phyloP scores from a whole-genome alignment of 1,140 invertebrate genomes.

The Liolophura sinensis region DNA sequence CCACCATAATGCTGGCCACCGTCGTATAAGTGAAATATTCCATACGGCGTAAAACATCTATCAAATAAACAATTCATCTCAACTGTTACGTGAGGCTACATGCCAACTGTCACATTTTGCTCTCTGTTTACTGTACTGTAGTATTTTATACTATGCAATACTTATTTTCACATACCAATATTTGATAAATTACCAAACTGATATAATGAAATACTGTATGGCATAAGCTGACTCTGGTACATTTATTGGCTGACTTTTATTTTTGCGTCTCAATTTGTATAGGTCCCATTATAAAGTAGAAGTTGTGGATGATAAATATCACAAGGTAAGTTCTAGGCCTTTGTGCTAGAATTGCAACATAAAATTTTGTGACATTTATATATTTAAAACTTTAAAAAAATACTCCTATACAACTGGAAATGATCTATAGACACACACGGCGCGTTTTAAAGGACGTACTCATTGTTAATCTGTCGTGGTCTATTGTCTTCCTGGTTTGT shows the following conservation, averaged over 20 bases:
- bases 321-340: conserved; percentile 18
- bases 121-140: no score
- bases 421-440: no score
- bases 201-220: not conserved
- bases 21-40: no score
- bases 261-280: not conserved
- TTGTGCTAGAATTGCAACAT: not conserved
- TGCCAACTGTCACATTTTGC: no score
- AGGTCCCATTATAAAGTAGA: conserved; percentile 26
- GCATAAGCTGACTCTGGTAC: not conserved
- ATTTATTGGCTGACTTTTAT: not conserved
- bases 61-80: no score
- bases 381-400: no score
- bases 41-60: no score
- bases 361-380: not conserved
- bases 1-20: no score
- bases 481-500: not conserved
- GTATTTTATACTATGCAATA: not conserved
- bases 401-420: no score
- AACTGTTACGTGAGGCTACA: no score
- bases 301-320: conserved; percentile 18
- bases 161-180: not conserved
- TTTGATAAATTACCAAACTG: not conserved
- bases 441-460: no score
- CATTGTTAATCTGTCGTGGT: no score